A percentile compares a stretch with the other conserved stretches of the same genome.
Conservation (phyloP, 2,113 vertebrate species). For the Gnathonemus echidnorhynchus region DNA sequence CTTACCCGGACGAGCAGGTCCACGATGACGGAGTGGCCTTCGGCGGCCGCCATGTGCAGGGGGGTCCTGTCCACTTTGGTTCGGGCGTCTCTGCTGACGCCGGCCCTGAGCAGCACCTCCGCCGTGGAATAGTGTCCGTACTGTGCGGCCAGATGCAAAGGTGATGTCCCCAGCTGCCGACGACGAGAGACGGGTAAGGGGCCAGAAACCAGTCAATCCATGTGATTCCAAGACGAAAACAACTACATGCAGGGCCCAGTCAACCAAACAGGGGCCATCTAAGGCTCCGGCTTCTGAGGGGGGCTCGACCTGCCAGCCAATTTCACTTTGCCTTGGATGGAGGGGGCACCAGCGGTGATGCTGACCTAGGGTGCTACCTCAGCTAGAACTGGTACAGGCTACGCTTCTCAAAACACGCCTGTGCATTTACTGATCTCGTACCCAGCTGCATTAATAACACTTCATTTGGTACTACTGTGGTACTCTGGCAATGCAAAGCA, state of each 20-base stretch:
- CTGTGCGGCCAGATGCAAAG: conserved; percentile 84
- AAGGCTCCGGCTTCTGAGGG: not conserved
- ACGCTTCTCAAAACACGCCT: not conserved
- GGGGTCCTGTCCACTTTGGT: conserved; percentile 92
- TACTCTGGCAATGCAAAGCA: not conserved
- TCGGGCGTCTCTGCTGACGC: conserved; percentile 83
- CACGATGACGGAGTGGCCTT: conserved; percentile 75
- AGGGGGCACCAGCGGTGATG: not conserved
- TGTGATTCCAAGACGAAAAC: not conserved
- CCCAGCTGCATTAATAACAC: not conserved
- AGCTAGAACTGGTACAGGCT: not conserved
- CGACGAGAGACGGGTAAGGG: not conserved
- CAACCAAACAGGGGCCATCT: not conserved
- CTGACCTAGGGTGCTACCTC: not conserved
- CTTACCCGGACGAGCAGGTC: conserved; percentile 80
- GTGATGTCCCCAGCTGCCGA: conserved; percentile 80
- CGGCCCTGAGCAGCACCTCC: conserved; percentile 81
- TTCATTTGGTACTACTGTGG: not conserved
- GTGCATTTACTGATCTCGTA: not conserved
- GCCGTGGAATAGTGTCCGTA: conserved; percentile 84
- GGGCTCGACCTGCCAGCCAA: not conserved
- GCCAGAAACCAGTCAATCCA: not conserved
- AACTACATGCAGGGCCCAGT: not conserved
- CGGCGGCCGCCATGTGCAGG: conserved; percentile 81
- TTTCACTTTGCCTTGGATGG: not conserved